phyloP scores from a whole-genome alignment of 2,113 vertebrate species.

The Platysternon megacephalum region DNA sequence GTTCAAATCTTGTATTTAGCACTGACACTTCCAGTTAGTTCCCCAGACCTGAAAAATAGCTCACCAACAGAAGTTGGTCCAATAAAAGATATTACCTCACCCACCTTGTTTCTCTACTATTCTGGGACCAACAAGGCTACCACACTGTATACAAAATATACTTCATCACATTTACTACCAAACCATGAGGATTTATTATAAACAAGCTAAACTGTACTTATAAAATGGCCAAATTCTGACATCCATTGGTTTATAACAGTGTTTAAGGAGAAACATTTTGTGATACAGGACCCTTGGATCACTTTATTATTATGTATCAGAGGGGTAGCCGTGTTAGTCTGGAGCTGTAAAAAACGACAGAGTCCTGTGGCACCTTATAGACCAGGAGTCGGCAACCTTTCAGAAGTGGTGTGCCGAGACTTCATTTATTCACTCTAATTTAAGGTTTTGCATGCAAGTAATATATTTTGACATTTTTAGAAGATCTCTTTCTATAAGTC shows the following conservation, averaged over 20 bases:
- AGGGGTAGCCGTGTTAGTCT: too few relatives aligned
- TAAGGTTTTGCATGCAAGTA: too few relatives aligned
- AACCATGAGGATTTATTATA: not conserved
- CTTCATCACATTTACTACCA: not conserved
- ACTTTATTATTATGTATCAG: not conserved
- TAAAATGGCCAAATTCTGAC: not conserved
- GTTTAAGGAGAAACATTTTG: fast-evolving
- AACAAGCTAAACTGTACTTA: not conserved
- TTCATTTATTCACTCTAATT: too few relatives aligned
- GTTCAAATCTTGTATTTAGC: too few relatives aligned
- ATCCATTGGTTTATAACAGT: not conserved
- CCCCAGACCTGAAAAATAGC: not conserved
- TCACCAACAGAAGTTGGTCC: too few relatives aligned
- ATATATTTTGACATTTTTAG: too few relatives aligned
- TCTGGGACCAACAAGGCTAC: not conserved
- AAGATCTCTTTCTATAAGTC: too few relatives aligned
- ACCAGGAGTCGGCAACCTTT: too few relatives aligned
- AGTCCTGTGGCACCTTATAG: too few relatives aligned
- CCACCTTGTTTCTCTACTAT: not conserved
- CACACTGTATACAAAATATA: not conserved
- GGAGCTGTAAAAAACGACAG: too few relatives aligned
- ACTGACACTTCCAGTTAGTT: not conserved
- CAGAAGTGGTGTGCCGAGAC: too few relatives aligned
- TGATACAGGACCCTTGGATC: not conserved
- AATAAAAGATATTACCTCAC: too few relatives aligned